These are phyloP conservation scores for Latheticus oryzae DNA, from an alignment of 2,888 invertebrate genomes.

Conservation along the genomic window DNA sequence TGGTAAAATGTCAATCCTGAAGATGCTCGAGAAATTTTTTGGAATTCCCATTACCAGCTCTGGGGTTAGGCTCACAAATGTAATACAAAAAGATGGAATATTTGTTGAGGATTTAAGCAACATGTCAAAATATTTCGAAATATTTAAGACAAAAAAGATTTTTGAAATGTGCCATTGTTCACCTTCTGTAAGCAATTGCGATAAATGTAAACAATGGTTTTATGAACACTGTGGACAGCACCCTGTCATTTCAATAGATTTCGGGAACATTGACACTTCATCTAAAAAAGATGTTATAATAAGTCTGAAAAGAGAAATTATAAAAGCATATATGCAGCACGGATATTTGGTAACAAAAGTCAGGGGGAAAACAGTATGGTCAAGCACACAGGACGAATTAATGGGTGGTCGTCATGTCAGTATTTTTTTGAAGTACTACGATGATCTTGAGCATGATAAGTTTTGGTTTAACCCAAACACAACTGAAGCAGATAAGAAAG, in stretches of 20 bases:
- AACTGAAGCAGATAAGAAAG: constrained; percentile 15
- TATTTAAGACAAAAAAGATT: constrained; percentile 17
- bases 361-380: constrained; percentile 7
- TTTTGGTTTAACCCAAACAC: constrained; percentile 22
- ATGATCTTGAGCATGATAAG: constrained; percentile 8
- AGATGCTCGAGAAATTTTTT: constrained; percentile 26
- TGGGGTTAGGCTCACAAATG: constrained; percentile 18
- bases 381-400: constrained; percentile 6
- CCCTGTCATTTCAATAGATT: constrained; percentile 29
- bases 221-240: constrained; percentile 19
- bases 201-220: constrained; percentile 29
- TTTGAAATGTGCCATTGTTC: constrained; percentile 14
- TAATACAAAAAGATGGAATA: constrained; percentile 19
- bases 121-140: constrained; percentile 14
- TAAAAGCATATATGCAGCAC: constrained; percentile 7
- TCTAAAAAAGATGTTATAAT: constrained; percentile 5
- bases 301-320: constrained; percentile 15
- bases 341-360: constrained; percentile 17
- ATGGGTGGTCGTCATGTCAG: constrained; percentile 10
- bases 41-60: constrained; percentile 17
- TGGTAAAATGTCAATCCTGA: constrained; percentile 20
- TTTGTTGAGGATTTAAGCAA: constrained; percentile 20
- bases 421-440: constrained; percentile 13
- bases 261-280: constrained; percentile 4
- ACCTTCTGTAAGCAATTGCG: constrained; percentile 14